Evolutionary conservation across 2,888 invertebrate genomes (phyloP), one percentile per base, ranked within the genome.

Genomic region (Eupithecia insigniata): DNA sequence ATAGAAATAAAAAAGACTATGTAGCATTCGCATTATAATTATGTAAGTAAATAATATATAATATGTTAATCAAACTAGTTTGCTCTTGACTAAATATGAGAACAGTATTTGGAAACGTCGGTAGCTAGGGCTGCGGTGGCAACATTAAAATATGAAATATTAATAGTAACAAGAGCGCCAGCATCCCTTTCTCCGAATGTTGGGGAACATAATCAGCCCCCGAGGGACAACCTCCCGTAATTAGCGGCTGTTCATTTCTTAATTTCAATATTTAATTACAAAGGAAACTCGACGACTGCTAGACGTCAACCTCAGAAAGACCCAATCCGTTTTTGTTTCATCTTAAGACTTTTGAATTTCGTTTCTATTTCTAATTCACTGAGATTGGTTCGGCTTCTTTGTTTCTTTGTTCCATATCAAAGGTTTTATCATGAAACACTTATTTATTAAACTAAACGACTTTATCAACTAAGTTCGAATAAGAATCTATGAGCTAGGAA

Each of bases 241-340:
- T 94, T 94, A 94, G 93, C 92, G 94, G 92, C 93, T 94, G 94
- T 93, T 94, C 94, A 94, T 94, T 94, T 94, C 94, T 94, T 94
- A 94, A 94, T 94, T 94, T 94, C 94, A 94, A 94, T 94, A 94
- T 94, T 94, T 94, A 94, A 94, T 94, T 94, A 94, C 94, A 93
- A 94, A 94, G 94, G 94, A 93, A 93, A 93, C 93, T 92, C 93
- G 91, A 93, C 85, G 92, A 93, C 89, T 93, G 92, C 90, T 86
- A 92, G 91, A 94, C 94, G 94, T 94, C 94, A 94, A 91, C 90
- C 84, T 89, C 94, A 93, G 92, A 92, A 92, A 92, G 90, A 90
- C 86, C 84, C 86, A 89, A 87, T 89, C 86, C 84, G 87, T 90
- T 92, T 77, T 91, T 89, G 89, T 90, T 91, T 94, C 94, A 94